A percentile compares a stretch with the other conserved stretches of the same genome.
Conservation (phyloP, 2,797 vertebrate species). For the Macrochelys suwanniensis region DNA sequence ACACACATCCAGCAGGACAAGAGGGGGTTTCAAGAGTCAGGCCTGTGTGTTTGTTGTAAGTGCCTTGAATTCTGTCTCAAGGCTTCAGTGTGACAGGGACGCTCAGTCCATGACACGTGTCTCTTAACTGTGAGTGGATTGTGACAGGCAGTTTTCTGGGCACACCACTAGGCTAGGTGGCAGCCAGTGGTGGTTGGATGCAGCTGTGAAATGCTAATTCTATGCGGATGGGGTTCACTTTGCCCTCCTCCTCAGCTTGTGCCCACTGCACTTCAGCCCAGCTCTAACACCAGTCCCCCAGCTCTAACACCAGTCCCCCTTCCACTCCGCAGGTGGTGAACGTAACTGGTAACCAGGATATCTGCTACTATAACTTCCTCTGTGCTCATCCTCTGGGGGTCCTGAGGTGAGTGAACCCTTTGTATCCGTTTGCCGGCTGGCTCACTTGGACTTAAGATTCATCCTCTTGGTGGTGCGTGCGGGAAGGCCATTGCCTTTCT, state of each 20-base stretch:
- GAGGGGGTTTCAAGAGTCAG: neutral
- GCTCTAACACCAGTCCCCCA: neutral
- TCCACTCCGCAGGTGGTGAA: constrained; percentile 82
- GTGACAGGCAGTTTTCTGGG: neutral
- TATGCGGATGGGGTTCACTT: neutral
- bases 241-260: neutral
- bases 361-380: constrained; percentile 89
- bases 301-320: neutral
- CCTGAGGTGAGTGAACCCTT: constrained; percentile 80
- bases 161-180: neutral
- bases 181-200: neutral
- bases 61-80: neutral
- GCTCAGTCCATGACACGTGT: neutral
- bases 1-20: neutral
- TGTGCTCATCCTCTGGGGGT: constrained; percentile 85
- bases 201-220: neutral
- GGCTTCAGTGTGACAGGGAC: neutral
- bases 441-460: neutral
- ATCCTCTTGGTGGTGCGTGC: neutral
- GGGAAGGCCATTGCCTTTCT: neutral
- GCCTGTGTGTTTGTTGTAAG: neutral
- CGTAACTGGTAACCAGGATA: constrained; percentile 87
- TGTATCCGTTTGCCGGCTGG: neutral
- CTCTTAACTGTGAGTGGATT: neutral
- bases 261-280: neutral